Evolutionary conservation across 1,140 invertebrate species (phyloP), one percentile per base, ranked within the genome.

Genomic region (Drosophila bifasciata): DNA sequence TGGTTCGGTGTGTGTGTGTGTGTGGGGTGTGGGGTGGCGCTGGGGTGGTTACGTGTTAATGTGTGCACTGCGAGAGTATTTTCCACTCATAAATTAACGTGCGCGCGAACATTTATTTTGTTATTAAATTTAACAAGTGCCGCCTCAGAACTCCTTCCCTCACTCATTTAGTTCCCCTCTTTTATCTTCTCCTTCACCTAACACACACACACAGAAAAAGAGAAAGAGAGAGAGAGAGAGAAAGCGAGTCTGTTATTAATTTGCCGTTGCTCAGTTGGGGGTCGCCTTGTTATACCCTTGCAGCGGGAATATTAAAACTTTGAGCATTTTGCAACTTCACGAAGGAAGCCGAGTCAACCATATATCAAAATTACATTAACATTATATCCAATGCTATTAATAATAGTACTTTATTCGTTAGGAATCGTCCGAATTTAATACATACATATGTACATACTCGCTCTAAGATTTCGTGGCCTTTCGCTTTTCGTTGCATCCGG

Each of bases 51-150:
- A 59, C 67, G 79, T 84, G 79, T 84, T 84, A 84, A 84, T 84
- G 76, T 76, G 66, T 72, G 79, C 76, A 79, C 57, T 76, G 79
- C 80, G 59, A 71, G 57, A 72, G 58, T 66, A 68, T 84, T 80
- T 72, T 76, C 50, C 62, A 76, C 76, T 80, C 80, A 85, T 85
- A 86, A 86, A 85, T 85, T 86, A 76, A 79, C 60, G 73, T 64
- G 67, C 59, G 78, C 77, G 67, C 56, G 80, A 80, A 85, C 81
- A 85, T 85, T 85, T 80, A 85, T 85, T 85, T 86, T 86, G 81
- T 85, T 85, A 85, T 85, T 85, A 85, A 85, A 86, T 85, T 86
- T 81, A 81, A 74, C 68, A 81, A 81, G 79, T 81, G 74, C 74
- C 79, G 74, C 44, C 45, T 36, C 52, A 17, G 9, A 44, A 36